Evolutionary conservation across 2,888 invertebrate species (phyloP), one percentile per base, ranked within the genome.

Genomic region (Melipona beecheii): DNA sequence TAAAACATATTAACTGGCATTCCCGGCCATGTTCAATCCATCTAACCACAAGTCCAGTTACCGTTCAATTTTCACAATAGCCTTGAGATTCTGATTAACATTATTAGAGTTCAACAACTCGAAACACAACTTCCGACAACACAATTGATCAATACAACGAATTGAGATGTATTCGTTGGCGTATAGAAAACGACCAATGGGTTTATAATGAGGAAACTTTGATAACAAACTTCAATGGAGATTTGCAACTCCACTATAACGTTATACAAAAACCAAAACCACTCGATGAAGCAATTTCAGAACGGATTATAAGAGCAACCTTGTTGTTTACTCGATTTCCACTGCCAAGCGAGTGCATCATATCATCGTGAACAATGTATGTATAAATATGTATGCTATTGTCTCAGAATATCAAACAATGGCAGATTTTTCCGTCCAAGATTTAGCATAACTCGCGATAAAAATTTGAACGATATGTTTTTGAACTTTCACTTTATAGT

Each of bases 31-130:
- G 43, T 36, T 36, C 43, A 50, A 75, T 74, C 54, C 75, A 78
- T 76, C 85, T 70, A 70, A 65, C 77, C 60, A 56, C 52, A 80
- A 84, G 86, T 77, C 80, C 62, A 72, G 81, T 87, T 88, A 88
- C 58, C 71, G 84, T 80, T 75, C 73, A 72, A 81, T 85, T 84
- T 78, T 75, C 70, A 74, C 70, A 78, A 80, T 74, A 76, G 80
- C 73, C 85, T 77, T 77, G 74, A 76, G 66, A 85, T 58, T 68
- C 56, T 49, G 60, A 62, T 50, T 82, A 86, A 86, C 79, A 77
- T 82, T 76, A 80, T 77, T 52, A 60, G 52, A 62, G 64, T 75
- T 64, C 54, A 66, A 71, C 77, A 85, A 85, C 72, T 75, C 72
- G 56, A 58, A 62, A 66, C 69, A 66, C 65, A 78, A 78, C 72